Evolutionary conservation across 2,113 vertebrate genomes (phyloP).

Genomic region (Lontra canadensis): DNA sequence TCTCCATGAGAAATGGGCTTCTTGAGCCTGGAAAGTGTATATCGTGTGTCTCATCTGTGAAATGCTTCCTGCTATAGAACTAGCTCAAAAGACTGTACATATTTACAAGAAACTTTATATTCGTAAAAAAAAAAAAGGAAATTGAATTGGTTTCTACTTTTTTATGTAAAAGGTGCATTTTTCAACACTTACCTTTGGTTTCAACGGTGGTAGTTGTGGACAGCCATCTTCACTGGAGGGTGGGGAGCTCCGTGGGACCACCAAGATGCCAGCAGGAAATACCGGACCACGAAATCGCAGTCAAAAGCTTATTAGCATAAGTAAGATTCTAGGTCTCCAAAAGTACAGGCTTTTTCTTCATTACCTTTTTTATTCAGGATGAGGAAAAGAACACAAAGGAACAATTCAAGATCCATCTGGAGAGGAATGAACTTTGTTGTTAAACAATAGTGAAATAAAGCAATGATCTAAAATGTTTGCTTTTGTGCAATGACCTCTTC

Average conservation of each 20-base stretch:
- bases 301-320: conserved; percentile 81
- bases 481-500: conserved; percentile 77
- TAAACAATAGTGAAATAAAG: conserved; percentile 87
- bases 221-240: conserved; percentile 80
- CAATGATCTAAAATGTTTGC: conserved; percentile 79
- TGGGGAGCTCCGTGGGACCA: conserved; percentile 77
- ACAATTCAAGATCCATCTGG: conserved; percentile 77
- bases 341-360: conserved; percentile 85
- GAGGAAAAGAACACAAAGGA: conserved; percentile 78
- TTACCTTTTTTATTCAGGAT: conserved; percentile 86
- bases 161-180: conserved; percentile 92
- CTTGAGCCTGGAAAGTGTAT: conserved; percentile 81
- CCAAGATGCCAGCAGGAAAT: conserved; percentile 83
- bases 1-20: conserved; percentile 81
- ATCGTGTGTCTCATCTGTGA: conserved; percentile 85
- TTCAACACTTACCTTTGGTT: conserved; percentile 88
- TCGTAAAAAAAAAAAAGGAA: conserved; percentile 88
- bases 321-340: conserved; percentile 82
- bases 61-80: conserved; percentile 89
- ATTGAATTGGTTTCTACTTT: conserved; percentile 93
- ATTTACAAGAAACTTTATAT: conserved; percentile 93
- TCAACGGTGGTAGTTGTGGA: conserved; percentile 83
- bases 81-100: conserved; percentile 90
- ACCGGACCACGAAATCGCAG: conserved; percentile 74
- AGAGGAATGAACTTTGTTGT: conserved; percentile 83